Percentiles rank a stretch among this genome's conserved stretches.
Conservation (phyloP, 2,888 invertebrate species). For the Melinopterus prodromus region DNA sequence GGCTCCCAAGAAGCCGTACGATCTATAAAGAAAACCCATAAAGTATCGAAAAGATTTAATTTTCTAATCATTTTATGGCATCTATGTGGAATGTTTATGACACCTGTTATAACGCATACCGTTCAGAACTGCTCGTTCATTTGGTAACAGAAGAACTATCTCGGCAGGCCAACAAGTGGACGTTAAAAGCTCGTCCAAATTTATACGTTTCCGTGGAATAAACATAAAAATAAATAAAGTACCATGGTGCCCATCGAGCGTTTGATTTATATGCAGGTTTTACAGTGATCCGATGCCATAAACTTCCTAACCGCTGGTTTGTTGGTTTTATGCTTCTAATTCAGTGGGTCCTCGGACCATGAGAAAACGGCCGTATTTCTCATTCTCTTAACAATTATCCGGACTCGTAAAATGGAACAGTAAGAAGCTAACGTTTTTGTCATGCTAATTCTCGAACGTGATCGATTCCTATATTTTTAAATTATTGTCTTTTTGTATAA, state of each 20-base stretch:
- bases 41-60: constrained; percentile 18
- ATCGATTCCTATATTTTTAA: neutral
- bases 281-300: neutral
- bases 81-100: constrained; percentile 5
- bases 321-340: neutral
- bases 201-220: neutral
- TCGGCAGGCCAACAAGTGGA: too few relatives aligned
- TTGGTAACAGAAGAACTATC: too few relatives aligned
- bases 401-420: neutral
- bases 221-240: constrained; percentile 4
- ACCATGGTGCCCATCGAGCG: neutral
- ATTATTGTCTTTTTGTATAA: constrained; percentile 4
- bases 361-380: neutral
- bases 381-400: neutral
- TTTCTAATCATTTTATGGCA: constrained; percentile 16
- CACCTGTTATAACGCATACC: too few relatives aligned
- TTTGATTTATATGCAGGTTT: neutral
- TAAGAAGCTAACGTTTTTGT: neutral
- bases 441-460: neutral
- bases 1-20: too few relatives aligned
- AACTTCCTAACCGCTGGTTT: neutral
- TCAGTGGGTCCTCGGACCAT: neutral
- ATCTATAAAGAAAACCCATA: neutral
- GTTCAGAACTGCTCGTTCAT: too few relatives aligned
- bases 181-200: too few relatives aligned